Evolutionary conservation across 2,888 invertebrate genomes (phyloP).

Genomic region (Cryptophagus acutangulus): DNA sequence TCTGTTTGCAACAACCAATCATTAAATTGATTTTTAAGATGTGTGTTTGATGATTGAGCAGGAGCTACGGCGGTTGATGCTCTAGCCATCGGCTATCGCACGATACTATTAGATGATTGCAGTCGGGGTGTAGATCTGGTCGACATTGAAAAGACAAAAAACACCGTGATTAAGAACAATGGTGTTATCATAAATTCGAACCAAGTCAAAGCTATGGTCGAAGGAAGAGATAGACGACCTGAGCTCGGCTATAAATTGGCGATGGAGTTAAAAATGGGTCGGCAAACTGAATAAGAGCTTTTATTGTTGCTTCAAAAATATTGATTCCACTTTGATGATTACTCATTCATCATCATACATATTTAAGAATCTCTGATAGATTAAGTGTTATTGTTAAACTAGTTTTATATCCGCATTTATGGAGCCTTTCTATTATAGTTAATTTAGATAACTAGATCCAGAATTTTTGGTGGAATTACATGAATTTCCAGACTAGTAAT

Average conservation of each 20-base stretch:
- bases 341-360: background rate
- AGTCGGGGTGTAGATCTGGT: conserved; percentile 80
- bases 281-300: too few species aligned
- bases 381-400: too few species aligned
- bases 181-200: conserved; percentile 78
- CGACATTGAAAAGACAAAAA: conserved; percentile 79
- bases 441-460: too few species aligned
- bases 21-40: background rate
- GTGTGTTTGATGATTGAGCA: conserved; percentile 34
- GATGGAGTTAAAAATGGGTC: conserved; percentile 65
- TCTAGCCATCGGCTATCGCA: conserved; percentile 84
- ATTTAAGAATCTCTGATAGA: conserved; percentile 2
- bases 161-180: conserved; percentile 66
- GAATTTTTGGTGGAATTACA: too few species aligned
- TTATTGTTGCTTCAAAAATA: too few species aligned
- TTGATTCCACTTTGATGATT: too few species aligned
- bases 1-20: background rate
- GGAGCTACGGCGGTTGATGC: conserved; percentile 86
- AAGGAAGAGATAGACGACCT: conserved; percentile 79
- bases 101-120: conserved; percentile 85
- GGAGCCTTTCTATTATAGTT: too few species aligned
- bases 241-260: conserved; percentile 86
- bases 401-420: too few species aligned
- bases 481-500: too few species aligned
- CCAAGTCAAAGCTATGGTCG: conserved; percentile 81